Percentiles rank a stretch among this genome's conserved stretches.
phyloP scores from a whole-genome alignment of 2,797 vertebrate species.

The Protonibea diacanthus region DNA sequence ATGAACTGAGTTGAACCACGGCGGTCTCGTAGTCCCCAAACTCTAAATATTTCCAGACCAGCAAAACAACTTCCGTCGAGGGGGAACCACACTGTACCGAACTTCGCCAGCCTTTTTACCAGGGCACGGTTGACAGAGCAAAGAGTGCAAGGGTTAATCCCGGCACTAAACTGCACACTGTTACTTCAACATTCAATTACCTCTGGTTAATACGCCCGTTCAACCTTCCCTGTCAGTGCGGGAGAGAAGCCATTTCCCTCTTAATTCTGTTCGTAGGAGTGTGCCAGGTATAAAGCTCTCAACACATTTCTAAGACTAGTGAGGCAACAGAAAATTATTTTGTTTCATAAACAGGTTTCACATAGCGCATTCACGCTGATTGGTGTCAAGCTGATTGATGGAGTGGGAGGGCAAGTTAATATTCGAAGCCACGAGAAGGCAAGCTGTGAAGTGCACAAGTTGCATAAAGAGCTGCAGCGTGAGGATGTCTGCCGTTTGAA shows the following conservation, averaged over 20 bases:
- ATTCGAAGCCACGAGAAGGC: conserved; percentile 53
- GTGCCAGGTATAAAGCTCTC: conserved; percentile 60
- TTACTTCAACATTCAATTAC: conserved; percentile 81
- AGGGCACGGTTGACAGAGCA: conserved; percentile 42
- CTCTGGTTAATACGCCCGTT: conserved; percentile 73
- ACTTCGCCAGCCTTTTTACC: conserved; percentile 18
- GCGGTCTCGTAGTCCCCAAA: conserved; percentile 57
- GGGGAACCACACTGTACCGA: not conserved
- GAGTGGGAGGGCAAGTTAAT: conserved; percentile 74
- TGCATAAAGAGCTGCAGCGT: conserved; percentile 43
- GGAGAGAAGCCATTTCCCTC: conserved; percentile 60
- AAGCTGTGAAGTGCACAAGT: conserved; percentile 47
- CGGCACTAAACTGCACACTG: conserved; percentile 62
- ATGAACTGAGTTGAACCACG: conserved; percentile 58
- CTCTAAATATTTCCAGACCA: conserved; percentile 53
- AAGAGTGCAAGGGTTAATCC: conserved; percentile 70
- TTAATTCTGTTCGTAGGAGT: conserved; percentile 64
- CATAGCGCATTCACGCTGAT: conserved; percentile 60
- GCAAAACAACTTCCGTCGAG: conserved; percentile 21
- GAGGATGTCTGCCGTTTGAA: conserved; percentile 26
- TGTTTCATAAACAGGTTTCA: conserved; percentile 67
- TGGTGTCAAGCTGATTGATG: conserved; percentile 77
- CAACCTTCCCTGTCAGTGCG: conserved; percentile 61
- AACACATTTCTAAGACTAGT: conserved; percentile 49
- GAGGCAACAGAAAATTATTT: conserved; percentile 60